Conservation (phyloP, 2,888 invertebrate species). For the Trachelus troglodyta region DNA sequence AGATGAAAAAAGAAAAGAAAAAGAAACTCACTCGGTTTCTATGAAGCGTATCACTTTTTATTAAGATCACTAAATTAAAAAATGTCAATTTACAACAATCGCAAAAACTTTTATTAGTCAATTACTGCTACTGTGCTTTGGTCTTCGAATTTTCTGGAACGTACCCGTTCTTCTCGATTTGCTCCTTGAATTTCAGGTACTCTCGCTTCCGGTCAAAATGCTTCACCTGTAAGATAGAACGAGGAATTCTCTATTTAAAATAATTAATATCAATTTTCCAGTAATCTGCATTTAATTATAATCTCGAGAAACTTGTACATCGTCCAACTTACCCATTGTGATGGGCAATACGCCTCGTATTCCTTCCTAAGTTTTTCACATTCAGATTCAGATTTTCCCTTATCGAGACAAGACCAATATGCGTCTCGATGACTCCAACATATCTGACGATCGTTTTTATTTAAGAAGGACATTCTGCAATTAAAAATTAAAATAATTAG, state of each 20-base stretch:
- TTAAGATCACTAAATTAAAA: conserved; percentile 53
- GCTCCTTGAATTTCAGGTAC: conserved; percentile 88
- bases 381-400: conserved; percentile 73
- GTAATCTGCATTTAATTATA: conserved; percentile 2
- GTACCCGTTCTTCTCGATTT: conserved; percentile 86
- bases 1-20: not conserved
- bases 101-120: conserved; percentile 59
- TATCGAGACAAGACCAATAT: conserved; percentile 91
- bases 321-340: conserved; percentile 77
- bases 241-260: not conserved
- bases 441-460: conserved; percentile 79
- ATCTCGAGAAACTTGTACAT: not conserved
- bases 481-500: conserved; percentile 11
- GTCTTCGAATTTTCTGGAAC: conserved; percentile 74
- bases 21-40: not conserved
- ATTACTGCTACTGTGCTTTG: conserved; percentile 65
- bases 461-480: conserved; percentile 80
- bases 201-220: conserved; percentile 93
- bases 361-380: conserved; percentile 79
- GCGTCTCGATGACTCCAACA: conserved; percentile 90
- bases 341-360: conserved; percentile 82
- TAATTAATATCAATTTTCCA: conserved; percentile 19
- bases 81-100: conserved; percentile 45
- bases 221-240: conserved; percentile 71
- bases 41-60: conserved; percentile 47